Base-by-base conservation (phyloP, 2,113 vertebrate genomes). In the Addax nasomaculatus region DNA sequence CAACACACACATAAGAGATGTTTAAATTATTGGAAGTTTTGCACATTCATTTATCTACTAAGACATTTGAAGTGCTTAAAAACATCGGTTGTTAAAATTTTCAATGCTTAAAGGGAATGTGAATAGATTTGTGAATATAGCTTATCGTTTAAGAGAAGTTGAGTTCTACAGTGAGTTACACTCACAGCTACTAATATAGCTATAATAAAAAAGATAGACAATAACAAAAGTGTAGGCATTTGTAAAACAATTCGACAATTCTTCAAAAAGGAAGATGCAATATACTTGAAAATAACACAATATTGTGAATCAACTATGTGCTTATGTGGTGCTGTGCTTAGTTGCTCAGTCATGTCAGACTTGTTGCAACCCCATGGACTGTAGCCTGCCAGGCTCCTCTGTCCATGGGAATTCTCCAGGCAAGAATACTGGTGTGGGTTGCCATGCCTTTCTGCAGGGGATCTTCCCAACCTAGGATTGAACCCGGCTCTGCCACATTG, bases 401-500 rank as follows among this genome's bases (percentile, higher is more conserved):
- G 19, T 73, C n/a, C 67, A 6, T 23, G n/a, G n/a, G 19, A n/a
- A 39, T 70, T 70, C n/a, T 70, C 33, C n/a, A 39, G n/a, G 67
- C n/a, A 39, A 70, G 67, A 70, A 70, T 3, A 23, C 19, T 39
- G n/a, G 67, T 70, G 10, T 70, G n/a, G n/a, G 10, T 39, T 70
- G n/a, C 67, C 67, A 23, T 6, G n/a, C 5, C 67, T 70, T 70
- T 39, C n/a, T 70, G n/a, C 67, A 70, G 67, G 67, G 17, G 19
- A 70, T 70, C n/a, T 39, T 70, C n/a, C 67, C 67, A 39, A 23
- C n/a, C n/a, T 21, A 70, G n/a, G n/a, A 70, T 23, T 39, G 67
- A 39, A 39, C 67, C n/a, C 0, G 2, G 67, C n/a, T 39, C n/a
- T 70, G 19, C 67, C 0, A 1, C n/a, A 70, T 23, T 70, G n/a